Evolutionary conservation across 2,888 invertebrate genomes (phyloP).

Genomic region (Dimorphilus gyrociliatus): DNA sequence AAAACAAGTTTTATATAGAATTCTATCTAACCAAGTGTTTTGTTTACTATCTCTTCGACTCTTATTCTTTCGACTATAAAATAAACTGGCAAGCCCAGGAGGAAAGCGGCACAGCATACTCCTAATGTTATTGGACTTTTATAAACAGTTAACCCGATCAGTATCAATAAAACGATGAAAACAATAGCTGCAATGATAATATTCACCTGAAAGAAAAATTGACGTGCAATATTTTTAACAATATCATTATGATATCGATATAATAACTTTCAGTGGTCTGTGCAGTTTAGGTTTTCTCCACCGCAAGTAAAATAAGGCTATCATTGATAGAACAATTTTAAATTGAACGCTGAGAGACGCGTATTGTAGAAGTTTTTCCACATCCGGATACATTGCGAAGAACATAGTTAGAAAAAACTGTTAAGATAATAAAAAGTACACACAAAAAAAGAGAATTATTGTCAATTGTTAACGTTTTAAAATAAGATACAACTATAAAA

Average conservation of each 20-base stretch:
- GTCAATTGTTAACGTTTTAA: too few species aligned
- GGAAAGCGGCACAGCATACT: slow-evolving; percentile 6
- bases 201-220: slow-evolving; percentile 7
- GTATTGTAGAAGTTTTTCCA: slow-evolving; percentile 8
- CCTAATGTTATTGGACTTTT: slow-evolving; percentile 7
- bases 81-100: slow-evolving; percentile 8
- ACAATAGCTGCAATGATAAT: slow-evolving; percentile 8
- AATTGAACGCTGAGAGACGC: slow-evolving; percentile 9
- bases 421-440: too few species aligned
- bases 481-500: too few species aligned
- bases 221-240: too few species aligned
- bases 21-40: too few species aligned
- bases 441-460: too few species aligned
- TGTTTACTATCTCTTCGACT: too few species aligned
- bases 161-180: slow-evolving; percentile 5
- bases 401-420: too few species aligned
- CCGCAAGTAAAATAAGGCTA: slow-evolving; percentile 8
- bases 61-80: slow-evolving; percentile 4
- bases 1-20: too few species aligned
- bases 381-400: too few species aligned
- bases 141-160: slow-evolving; percentile 9
- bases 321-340: slow-evolving; percentile 7
- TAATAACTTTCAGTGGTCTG: slow-evolving; percentile 9
- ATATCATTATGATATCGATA: too few species aligned
- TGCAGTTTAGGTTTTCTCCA: slow-evolving; percentile 8